Base-by-base conservation (phyloP, 1,140 invertebrate genomes). In the Anadara kagoshimensis region DNA sequence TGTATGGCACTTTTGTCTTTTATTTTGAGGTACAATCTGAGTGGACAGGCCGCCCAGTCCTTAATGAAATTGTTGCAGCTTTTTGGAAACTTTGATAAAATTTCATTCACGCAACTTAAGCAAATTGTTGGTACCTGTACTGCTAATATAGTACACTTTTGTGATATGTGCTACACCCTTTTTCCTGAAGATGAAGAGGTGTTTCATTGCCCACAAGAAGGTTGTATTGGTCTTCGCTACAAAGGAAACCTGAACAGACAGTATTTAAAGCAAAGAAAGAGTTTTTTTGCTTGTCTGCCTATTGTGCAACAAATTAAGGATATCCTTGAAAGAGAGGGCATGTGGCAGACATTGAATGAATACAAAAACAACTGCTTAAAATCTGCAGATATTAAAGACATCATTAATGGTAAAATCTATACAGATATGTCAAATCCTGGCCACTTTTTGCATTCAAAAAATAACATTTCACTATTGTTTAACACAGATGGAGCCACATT, bases 281-380 rank as follows among this genome's bases (percentile, higher is more conserved):
- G 29, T 36, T 36, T 36, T 36, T 36, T 36, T 36, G 29, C 29
- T 36, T 36, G 29, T 36, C 29, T 36, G 29, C 29, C 29, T 36
- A 36, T 36, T 36, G 29, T 36, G 29, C 29, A 36, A 36, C 29
- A 36, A 36, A 36, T 36, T 36, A 36, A 36, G 29, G 29, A 36
- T 36, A 36, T 36, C 29, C 29, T 36, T 36, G 29, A 45, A 51
- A 11, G 41, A 67, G 11, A 56, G 36, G 26, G 18, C 24, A 22
- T 45, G 41, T 67, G 65, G 29, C 54, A 53, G 56, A 67, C 53
- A 67, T 41, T 67, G 11, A 67, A 20, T 57, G 54, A n/a, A n/a
- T 11, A 22, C 29, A 56, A 45, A 67, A 36, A 36, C 29, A 36
- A 58, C 22, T 58, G 56, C 36, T 29, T 14, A 29, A 29, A 26